These are phyloP conservation scores for Gymnogyps californianus DNA, from an alignment of 2,113 vertebrate species.

Conservation along the genomic window DNA sequence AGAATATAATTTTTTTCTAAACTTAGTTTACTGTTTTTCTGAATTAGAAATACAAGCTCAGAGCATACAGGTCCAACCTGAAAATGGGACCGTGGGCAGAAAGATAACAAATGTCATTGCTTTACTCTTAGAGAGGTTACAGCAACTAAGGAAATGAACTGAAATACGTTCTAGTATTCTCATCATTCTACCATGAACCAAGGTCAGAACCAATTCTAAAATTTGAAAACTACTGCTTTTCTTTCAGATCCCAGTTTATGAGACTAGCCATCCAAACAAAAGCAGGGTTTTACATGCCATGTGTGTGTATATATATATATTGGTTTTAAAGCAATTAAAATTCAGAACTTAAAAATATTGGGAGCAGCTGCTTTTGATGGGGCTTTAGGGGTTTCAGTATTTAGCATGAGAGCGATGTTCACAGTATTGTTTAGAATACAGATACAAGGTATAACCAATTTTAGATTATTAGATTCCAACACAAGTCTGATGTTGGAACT, in stretches of 20 bases:
- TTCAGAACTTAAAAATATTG: background rate
- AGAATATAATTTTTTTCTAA: background rate
- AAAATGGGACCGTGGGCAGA: background rate
- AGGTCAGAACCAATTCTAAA: background rate
- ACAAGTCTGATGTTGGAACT: background rate
- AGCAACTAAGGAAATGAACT: background rate
- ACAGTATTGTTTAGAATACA: background rate
- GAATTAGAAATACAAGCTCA: background rate
- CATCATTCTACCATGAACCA: background rate
- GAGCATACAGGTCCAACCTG: background rate
- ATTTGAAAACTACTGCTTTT: background rate
- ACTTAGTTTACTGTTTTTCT: background rate
- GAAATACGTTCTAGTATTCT: background rate
- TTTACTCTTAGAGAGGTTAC: background rate
- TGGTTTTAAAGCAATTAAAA: background rate
- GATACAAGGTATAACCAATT: background rate
- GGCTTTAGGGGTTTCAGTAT: background rate
- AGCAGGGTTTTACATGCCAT: background rate
- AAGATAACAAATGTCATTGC: background rate
- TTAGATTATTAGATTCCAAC: background rate
- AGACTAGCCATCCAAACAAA: background rate
- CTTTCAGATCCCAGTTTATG: background rate
- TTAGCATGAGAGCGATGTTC: background rate
- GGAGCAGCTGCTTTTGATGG: background rate
- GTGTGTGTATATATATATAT: too few relatives aligned